Conservation (phyloP, 1,140 invertebrate genomes). For the Theocolax elegans region DNA sequence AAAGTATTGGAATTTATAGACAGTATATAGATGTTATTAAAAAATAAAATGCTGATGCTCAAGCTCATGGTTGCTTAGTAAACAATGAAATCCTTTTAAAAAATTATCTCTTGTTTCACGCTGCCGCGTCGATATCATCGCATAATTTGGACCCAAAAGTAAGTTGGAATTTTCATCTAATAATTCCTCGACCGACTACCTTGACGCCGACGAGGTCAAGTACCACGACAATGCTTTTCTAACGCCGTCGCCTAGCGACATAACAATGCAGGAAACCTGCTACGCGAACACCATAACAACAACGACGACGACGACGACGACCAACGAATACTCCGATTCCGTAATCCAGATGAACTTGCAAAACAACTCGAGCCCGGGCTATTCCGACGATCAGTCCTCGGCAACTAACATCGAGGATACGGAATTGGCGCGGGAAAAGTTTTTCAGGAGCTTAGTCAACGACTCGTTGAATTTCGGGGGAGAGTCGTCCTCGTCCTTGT, state of each 20-base stretch:
- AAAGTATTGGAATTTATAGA: no score
- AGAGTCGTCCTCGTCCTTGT: conserved; percentile 15
- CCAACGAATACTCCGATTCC: conserved; percentile 57
- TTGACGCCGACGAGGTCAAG: conserved; percentile 52
- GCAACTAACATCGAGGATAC: conserved; percentile 44
- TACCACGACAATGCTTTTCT: conserved; percentile 59
- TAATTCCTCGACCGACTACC: conserved; percentile 36
- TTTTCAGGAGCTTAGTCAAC: conserved; percentile 51
- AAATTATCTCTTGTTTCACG: conserved; percentile 56
- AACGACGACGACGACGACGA: neutral
- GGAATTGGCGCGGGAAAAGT: conserved; percentile 55
- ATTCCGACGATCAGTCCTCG: conserved; percentile 31
- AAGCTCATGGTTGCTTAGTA: neutral
- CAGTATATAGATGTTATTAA: no score
- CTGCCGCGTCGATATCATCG: conserved; percentile 45
- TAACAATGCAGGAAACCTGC: conserved; percentile 62
- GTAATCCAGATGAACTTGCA: conserved; percentile 63
- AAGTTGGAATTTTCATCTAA: conserved; percentile 62
- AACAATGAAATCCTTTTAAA: conserved; percentile 22
- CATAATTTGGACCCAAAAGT: conserved; percentile 52
- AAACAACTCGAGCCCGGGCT: conserved; percentile 45
- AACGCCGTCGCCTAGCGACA: conserved; percentile 70
- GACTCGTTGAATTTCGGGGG: conserved; percentile 47
- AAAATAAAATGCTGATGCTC: neutral
- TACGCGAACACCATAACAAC: conserved; percentile 52